Evolutionary conservation across 2,797 vertebrate species (phyloP), one percentile per base, ranked within the genome.

Genomic region (Trematomus bernacchii): DNA sequence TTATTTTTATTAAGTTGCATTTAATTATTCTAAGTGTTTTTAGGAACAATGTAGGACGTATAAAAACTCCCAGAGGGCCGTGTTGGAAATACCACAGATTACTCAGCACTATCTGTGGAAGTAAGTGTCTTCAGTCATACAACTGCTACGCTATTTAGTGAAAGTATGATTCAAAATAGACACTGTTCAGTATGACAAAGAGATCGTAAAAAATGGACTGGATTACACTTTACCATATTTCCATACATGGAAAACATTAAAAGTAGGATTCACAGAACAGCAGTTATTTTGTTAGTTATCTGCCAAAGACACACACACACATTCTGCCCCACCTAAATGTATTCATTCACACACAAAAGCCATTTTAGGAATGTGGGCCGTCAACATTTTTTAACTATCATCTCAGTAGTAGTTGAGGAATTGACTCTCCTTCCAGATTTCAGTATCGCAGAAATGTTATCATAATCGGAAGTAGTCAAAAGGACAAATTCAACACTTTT

Each of bases 311-410:
- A 21, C 10, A 40, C 7, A 44, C 50, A 53, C 43, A 27, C 44
- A 19, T 23, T 10, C 0, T 13, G 52, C 71, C 81, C 12, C 58
- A 51, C 79, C 76, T 15, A 54, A 10, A 30, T 47, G 59, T 3
- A 77, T 4, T 70, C 27, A 80, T 16, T 53, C 3, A 6, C 12
- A 27, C 43, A 11, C 12, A 12, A 14, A 23, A 30, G 18, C 71
- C 42, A 2, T 48, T 82, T 4, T 6, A 1, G 76, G 82, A 91
- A 91, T 90, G 87, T 80, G 7, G 70, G 53, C 67, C 0, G 6
- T 72, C 48, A 8, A 16, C 57, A 80, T 73, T 47, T 37, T 30
- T n/a, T 48, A 3, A 62, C 19, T 54, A 33, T 8, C 15, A 19
- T 8, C 5, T 6, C 1, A 55, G 37, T 50, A 57, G 4, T 19